A percentile compares a stretch with the other conserved stretches of the same genome.
phyloP scores from a whole-genome alignment of 2,113 vertebrate species.

The Corythaeola cristata region DNA sequence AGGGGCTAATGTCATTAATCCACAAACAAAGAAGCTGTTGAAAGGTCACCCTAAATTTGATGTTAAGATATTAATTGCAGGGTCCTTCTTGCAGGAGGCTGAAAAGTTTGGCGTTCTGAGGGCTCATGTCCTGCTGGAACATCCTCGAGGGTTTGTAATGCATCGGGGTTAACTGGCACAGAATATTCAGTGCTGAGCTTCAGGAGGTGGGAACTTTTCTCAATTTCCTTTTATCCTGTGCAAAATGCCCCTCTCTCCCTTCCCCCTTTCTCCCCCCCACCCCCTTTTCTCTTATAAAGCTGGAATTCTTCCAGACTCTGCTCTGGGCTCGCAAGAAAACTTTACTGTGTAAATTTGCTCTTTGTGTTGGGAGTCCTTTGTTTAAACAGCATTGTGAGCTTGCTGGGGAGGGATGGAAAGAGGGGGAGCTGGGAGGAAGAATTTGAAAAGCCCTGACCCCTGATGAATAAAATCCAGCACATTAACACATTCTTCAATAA shows the following conservation, averaged over 20 bases:
- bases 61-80: neutral
- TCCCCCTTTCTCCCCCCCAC: constrained; percentile 41
- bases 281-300: constrained; percentile 66
- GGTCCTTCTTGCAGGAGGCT: neutral
- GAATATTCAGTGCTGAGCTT: constrained; percentile 43
- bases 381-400: constrained; percentile 88
- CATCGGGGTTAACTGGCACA: constrained; percentile 23
- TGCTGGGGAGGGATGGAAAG: constrained; percentile 75
- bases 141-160: neutral
- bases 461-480: constrained; percentile 77
- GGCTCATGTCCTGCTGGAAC: neutral
- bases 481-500: constrained; percentile 78
- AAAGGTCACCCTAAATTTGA: neutral
- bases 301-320: constrained; percentile 86
- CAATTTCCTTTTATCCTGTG: constrained; percentile 59
- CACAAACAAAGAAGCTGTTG: neutral
- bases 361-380: constrained; percentile 87
- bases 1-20: neutral
- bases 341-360: constrained; percentile 91
- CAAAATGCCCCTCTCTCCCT: constrained; percentile 68
- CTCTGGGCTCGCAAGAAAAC: constrained; percentile 87
- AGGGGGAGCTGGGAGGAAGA: constrained; percentile 71
- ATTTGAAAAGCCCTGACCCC: constrained; percentile 82
- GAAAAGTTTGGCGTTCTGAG: neutral
- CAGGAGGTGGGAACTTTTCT: constrained; percentile 69